Conservation (phyloP, 2,113 vertebrate species). For the Plotosus lineatus region DNA sequence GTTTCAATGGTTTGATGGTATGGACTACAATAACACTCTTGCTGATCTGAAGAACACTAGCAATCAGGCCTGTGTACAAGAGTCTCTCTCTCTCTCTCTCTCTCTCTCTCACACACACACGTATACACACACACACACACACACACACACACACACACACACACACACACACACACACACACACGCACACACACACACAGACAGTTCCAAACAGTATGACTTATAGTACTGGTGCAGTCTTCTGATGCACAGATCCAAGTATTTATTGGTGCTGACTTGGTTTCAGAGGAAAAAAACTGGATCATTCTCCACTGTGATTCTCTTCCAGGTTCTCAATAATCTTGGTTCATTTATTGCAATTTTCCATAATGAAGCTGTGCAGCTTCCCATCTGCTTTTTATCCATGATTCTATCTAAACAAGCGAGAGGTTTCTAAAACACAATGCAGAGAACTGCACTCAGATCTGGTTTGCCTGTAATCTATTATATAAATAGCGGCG, state of each 20-base stretch:
- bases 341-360: too few species aligned
- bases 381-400: background rate
- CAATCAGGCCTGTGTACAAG: background rate
- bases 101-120: background rate
- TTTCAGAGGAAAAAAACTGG: background rate
- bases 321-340: background rate
- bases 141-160: background rate
- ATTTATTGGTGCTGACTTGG: background rate
- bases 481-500: too few species aligned
- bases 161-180: background rate
- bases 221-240: background rate
- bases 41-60: constrained; percentile 10
- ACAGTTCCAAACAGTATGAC: background rate
- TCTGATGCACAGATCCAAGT: background rate
- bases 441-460: background rate
- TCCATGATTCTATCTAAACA: background rate
- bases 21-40: background rate
- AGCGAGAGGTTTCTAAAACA: background rate
- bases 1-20: constrained; percentile 8
- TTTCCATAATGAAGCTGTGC: background rate
- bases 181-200: constrained; percentile 16
- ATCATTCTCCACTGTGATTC: too few species aligned
- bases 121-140: background rate
- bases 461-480: too few species aligned
- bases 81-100: background rate